Percentiles rank a stretch among this genome's conserved stretches.
phyloP scores from a whole-genome alignment of 2,113 vertebrate genomes.

The Planiliza haematocheilus region DNA sequence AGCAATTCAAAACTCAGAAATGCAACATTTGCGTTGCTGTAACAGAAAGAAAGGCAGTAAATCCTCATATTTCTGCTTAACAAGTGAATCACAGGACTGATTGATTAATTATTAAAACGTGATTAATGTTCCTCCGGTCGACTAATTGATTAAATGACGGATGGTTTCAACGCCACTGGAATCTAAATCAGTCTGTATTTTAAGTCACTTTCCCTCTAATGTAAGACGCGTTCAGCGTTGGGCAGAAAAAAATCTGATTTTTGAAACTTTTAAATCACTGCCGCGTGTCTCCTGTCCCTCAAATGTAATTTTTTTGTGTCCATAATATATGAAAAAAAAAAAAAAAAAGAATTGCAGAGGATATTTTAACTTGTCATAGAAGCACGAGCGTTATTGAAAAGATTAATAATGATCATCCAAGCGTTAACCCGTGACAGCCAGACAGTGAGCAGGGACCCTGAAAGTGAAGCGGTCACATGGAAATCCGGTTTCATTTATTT shows the following conservation, averaged over 20 bases:
- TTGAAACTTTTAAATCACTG: neutral
- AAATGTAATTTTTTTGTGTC: neutral
- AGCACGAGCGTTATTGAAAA: slow-evolving; percentile 9
- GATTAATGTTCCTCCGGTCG: neutral
- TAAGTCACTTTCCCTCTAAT: neutral
- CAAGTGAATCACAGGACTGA: neutral
- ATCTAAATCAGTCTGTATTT: neutral
- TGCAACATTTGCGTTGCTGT: neutral
- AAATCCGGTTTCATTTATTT: neutral
- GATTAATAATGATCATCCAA: neutral
- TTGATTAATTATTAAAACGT: neutral
- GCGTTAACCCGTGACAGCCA: neutral
- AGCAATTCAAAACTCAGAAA: neutral
- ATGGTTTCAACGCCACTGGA: neutral
- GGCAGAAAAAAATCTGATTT: slow-evolving; percentile 2
- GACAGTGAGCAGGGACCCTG: slow-evolving; percentile 9
- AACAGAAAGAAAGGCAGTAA: neutral
- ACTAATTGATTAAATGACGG: neutral
- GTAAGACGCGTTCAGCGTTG: neutral
- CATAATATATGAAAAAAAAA: too few relatives aligned
- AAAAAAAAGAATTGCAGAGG: too few relatives aligned
- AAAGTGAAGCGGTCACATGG: slow-evolving; percentile 14
- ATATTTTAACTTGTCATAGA: slow-evolving; percentile 12
- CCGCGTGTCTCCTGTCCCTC: neutral
- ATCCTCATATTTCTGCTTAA: neutral